Evolutionary conservation across 2,113 vertebrate genomes (phyloP), one percentile per base, ranked within the genome.

Genomic region (Sinocyclocheilus rhinocerous): DNA sequence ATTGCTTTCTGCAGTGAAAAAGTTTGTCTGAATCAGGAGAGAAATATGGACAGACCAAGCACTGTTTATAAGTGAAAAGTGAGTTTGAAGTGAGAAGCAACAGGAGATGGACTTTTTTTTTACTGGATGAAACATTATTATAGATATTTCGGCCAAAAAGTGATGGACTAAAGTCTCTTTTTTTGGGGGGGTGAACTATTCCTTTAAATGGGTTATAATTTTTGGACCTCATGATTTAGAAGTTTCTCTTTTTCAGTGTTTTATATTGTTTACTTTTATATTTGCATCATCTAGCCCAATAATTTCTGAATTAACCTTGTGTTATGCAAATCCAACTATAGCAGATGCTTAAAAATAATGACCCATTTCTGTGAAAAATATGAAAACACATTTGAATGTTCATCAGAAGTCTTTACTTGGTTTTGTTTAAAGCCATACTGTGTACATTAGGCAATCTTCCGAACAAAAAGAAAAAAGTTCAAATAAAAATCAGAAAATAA

Each of bases 381-480:
- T 29, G 18, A 45, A 70, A 70, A 70, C 18, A 15, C 26, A 20
- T 69, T 10, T 57, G 8, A 82, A 15, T 39, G 81, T 83, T 22
- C n/a, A 63, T 70, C 72, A 67, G 63, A 86, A 83, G 50, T 11
- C 15, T 84, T 90, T 88, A 88, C 84, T 90, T 78, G 42, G 45
- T 55, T 78, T 45, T 22, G 33, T 59, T 72, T 72, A 48, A 70
- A 59, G 77, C 65, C 63, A 42, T 80, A 59, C 24, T n/a, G 81
- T 33, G 81, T 86, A 86, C 65, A 82, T 67, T 65, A 61, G 57
- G 7, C 57, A 59, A 59, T 22, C 57, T 59, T 22, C 57, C 4
- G 36, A 69, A 33, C 26, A 61, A 48, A 73, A n/a, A 70, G 9
- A 76, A 63, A 76, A 63, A 75, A 33, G 45, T 57, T 33, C 39